Evolutionary conservation across 2,797 vertebrate species (phyloP).

Genomic region (Pteronotus mesoamericanus): DNA sequence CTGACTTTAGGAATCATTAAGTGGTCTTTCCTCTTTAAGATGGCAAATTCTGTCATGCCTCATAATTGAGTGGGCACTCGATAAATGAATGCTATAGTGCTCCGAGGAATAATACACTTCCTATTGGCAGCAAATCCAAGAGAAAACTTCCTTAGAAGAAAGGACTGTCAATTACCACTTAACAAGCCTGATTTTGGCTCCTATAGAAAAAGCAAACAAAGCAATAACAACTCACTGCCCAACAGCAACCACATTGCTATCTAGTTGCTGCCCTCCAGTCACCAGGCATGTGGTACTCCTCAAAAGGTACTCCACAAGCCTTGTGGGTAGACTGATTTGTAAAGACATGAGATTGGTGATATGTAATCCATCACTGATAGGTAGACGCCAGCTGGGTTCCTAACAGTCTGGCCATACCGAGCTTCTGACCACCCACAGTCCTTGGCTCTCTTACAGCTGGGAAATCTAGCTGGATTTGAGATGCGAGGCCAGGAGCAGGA

Average conservation of each 20-base stretch:
- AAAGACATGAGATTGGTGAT: conserved; percentile 26
- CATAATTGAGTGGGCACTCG: conserved; percentile 73
- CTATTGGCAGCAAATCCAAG: conserved; percentile 68
- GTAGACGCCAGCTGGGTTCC: conserved; percentile 30
- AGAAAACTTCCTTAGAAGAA: conserved; percentile 68
- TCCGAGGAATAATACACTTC: conserved; percentile 65
- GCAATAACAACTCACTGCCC: not conserved
- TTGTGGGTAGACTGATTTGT: not conserved
- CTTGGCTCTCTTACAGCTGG: conserved; percentile 40
- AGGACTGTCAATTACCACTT: conserved; percentile 67
- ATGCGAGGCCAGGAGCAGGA: not conserved
- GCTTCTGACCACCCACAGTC: conserved; percentile 49
- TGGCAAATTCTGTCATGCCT: conserved; percentile 64
- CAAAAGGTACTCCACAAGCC: not conserved
- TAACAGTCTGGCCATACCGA: not conserved
- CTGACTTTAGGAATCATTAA: conserved; percentile 68
- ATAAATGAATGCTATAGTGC: conserved; percentile 66
- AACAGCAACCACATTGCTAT: not conserved
- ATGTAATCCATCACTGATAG: conserved; percentile 36
- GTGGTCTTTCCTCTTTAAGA: conserved; percentile 60
- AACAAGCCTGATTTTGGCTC: conserved; percentile 68
- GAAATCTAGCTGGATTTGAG: not conserved
- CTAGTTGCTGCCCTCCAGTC: conserved; percentile 31
- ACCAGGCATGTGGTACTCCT: conserved; percentile 11
- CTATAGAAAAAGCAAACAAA: conserved; percentile 53